Base-by-base conservation (phyloP, 1,140 invertebrate species). In the Cydia splendana region DNA sequence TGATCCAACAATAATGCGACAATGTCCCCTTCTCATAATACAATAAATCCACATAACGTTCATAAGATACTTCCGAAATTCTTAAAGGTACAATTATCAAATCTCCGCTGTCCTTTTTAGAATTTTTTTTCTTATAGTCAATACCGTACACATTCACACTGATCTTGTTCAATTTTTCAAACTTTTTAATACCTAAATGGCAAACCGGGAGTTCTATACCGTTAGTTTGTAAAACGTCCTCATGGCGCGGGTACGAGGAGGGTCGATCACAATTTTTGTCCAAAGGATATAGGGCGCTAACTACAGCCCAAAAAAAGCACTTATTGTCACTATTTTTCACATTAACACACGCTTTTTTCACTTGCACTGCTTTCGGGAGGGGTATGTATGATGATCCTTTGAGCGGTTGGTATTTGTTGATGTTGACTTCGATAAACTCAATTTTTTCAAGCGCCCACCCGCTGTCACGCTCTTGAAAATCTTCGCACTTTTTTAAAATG, bases 401-500 rank as follows among this genome's bases (percentile, higher is more conserved):
- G 1, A 75, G 9, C 15, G 20, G 20, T 53, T 24, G 18, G 13
- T 34, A 65, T 34, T 75, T 75, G 48, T 75, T 75, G 62, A 75
- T 30, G 53, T 75, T 75, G 18, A 75, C 15, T 4, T 75, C 28
- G 0, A 75, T 13, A 65, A 20, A 75, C 6, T 38, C 30, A 28
- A 65, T 75, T n/a, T 24, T 51, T 4, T 75, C 51, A 13, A 75
- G 53, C 42, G 42, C 28, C 74, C 74, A 75, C 3, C 74, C 74
- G n/a, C 74, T 75, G n/a, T 75, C 74, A 2, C 74, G 48, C n/a
- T 75, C 74, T 65, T 75, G 57, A 42, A 75, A 75, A 1, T 75
- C 74, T 65, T 57, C 74, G 18, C 10, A 57, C 28, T 65, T 75
- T 9, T 15, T 15, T 10, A 13, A 24, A 30, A 65, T 65, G 24